These are phyloP conservation scores for Tenrec ecaudatus DNA, from an alignment of 2,113 vertebrate genomes.

Conservation along the genomic window DNA sequence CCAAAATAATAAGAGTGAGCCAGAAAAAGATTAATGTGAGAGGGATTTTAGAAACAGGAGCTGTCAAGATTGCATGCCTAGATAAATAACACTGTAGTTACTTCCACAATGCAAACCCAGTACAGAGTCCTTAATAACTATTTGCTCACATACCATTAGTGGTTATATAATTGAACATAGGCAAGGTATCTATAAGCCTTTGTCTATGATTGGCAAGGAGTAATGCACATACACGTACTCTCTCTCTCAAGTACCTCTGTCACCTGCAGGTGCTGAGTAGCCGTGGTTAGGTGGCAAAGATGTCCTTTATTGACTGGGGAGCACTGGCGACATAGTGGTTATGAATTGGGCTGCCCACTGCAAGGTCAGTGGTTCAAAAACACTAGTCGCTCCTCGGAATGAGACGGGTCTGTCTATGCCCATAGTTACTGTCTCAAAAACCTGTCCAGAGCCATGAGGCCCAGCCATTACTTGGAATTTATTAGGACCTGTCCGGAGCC, in stretches of 20 bases:
- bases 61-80: not conserved
- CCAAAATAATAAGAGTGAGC: constrained; percentile 1
- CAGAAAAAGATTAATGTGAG: constrained; percentile 14
- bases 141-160: not conserved
- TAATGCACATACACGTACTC: not conserved
- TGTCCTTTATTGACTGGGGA: not conserved
- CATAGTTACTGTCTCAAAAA: no score
- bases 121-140: constrained; percentile 33
- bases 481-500: no score
- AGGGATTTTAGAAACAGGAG: not conserved
- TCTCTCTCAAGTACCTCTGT: not conserved
- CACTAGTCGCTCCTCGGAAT: no score
- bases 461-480: no score
- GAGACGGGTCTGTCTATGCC: no score
- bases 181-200: not conserved
- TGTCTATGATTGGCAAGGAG: not conserved
- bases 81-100: constrained; percentile 52
- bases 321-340: no score
- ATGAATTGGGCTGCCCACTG: no score
- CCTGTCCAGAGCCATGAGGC: no score
- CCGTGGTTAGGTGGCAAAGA: not conserved
- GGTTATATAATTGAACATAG: not conserved
- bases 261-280: not conserved
- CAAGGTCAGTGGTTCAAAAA: no score
- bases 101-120: not conserved